A percentile compares a stretch with the other conserved stretches of the same genome.
These are phyloP conservation scores for Delphinapterus leucas DNA, from an alignment of 2,113 vertebrate genomes.

Conservation along the genomic window DNA sequence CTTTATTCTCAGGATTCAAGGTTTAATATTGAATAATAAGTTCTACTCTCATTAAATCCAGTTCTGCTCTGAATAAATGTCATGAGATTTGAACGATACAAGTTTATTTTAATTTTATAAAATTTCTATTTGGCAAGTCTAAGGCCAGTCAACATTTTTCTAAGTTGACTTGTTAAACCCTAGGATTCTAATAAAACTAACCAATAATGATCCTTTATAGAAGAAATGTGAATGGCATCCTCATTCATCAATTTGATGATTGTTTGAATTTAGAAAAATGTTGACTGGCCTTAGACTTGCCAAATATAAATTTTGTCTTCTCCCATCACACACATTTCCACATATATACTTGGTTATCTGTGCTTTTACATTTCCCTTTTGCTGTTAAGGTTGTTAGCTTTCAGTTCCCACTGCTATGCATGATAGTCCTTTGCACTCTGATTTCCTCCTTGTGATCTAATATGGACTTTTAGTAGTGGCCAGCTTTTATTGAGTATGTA, in stretches of 20 bases:
- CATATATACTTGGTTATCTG: background rate
- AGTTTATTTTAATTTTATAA: conserved; percentile 44
- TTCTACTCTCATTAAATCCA: conserved; percentile 20
- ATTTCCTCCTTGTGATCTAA: background rate
- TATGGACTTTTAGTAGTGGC: background rate
- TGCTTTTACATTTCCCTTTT: background rate
- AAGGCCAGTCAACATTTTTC: background rate
- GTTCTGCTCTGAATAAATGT: background rate
- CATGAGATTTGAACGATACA: background rate
- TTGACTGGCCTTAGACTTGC: background rate
- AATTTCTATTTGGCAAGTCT: background rate
- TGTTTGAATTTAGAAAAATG: background rate
- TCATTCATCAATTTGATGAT: too few species aligned
- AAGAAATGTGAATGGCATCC: background rate
- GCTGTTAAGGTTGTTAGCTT: background rate
- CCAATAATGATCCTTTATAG: background rate
- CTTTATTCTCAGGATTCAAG: conserved; percentile 32
- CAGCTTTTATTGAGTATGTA: background rate
- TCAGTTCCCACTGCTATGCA: background rate
- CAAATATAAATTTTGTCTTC: background rate
- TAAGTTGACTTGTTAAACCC: background rate
- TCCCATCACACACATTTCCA: background rate
- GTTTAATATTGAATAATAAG: background rate
- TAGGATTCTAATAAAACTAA: background rate
- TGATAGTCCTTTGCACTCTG: background rate